Conservation (phyloP, 2,888 invertebrate species). For the Drosophila peninsularis region DNA sequence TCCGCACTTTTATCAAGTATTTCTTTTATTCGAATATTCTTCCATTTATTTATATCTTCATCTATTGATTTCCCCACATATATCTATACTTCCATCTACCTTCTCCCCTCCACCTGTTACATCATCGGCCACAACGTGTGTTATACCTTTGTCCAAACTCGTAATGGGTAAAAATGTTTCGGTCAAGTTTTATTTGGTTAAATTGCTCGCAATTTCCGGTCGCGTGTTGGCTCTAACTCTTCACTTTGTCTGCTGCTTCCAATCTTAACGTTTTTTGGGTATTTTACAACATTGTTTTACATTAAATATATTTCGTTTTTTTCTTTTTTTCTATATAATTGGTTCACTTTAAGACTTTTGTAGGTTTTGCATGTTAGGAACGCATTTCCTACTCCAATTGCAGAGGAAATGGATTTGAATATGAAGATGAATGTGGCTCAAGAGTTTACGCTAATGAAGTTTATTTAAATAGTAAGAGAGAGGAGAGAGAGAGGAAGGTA, state of each 20-base stretch:
- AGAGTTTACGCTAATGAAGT: constrained; percentile 45
- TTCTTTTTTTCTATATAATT: constrained; percentile 57
- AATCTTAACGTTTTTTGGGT: constrained; percentile 18
- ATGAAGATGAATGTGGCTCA: constrained; percentile 67
- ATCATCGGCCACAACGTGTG: too few species aligned
- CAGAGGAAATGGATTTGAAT: constrained; percentile 79
- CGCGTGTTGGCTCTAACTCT: constrained; percentile 68
- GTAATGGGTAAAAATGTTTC: constrained; percentile 37
- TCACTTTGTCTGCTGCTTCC: constrained; percentile 5
- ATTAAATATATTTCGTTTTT: constrained; percentile 49
- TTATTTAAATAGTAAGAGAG: constrained; percentile 57
- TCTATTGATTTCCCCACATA: background rate
- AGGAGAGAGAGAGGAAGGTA: background rate
- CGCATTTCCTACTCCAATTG: constrained; percentile 66
- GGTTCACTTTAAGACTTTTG: constrained; percentile 55
- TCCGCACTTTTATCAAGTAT: background rate
- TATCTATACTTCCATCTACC: background rate
- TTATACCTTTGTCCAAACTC: background rate
- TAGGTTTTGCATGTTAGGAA: constrained; percentile 73
- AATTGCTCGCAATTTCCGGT: constrained; percentile 82
- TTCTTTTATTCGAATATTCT: background rate
- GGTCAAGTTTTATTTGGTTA: constrained; percentile 58
- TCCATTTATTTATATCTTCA: background rate
- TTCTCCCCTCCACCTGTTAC: background rate
- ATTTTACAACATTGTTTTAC: constrained; percentile 58